A percentile compares a stretch with the other conserved stretches of the same genome.
Evolutionary conservation across 2,113 vertebrate species (phyloP).

Genomic region (Megaceryle torquata): DNA sequence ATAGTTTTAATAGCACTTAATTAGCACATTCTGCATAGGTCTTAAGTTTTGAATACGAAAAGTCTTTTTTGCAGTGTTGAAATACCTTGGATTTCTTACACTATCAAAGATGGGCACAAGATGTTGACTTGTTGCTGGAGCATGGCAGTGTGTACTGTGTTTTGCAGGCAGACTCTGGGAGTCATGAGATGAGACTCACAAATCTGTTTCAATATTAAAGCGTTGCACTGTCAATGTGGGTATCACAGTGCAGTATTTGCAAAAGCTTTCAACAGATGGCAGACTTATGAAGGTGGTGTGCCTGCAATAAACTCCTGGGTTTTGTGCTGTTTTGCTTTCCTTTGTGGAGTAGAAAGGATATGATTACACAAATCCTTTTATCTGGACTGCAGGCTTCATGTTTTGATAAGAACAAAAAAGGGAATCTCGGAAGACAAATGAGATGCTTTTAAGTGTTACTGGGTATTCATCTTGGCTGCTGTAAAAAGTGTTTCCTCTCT

Average conservation of each 20-base stretch:
- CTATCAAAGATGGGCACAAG: fast-evolving
- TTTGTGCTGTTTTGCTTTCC: not conserved
- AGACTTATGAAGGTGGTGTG: not conserved
- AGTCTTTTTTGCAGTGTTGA: not conserved
- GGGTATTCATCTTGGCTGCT: not conserved
- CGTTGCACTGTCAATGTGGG: not conserved
- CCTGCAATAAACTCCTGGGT: not conserved
- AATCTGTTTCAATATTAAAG: not conserved
- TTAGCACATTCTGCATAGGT: not conserved
- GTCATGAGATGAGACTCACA: not conserved
- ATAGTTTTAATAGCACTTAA: not conserved
- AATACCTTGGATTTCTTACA: not conserved
- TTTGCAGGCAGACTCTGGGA: not conserved
- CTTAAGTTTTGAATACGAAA: too few species aligned
- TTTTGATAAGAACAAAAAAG: not conserved
- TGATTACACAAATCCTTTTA: not conserved
- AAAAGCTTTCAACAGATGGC: not conserved
- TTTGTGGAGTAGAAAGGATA: not conserved
- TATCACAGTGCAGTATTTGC: not conserved
- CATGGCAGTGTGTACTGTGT: fast-evolving
- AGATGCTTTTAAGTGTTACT: not conserved
- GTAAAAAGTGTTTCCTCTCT: not conserved
- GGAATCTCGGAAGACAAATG: not conserved
- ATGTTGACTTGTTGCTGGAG: not conserved
- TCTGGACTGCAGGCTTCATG: not conserved